Conservation (phyloP, 1,140 invertebrate species). For the Drosophila auraria region DNA sequence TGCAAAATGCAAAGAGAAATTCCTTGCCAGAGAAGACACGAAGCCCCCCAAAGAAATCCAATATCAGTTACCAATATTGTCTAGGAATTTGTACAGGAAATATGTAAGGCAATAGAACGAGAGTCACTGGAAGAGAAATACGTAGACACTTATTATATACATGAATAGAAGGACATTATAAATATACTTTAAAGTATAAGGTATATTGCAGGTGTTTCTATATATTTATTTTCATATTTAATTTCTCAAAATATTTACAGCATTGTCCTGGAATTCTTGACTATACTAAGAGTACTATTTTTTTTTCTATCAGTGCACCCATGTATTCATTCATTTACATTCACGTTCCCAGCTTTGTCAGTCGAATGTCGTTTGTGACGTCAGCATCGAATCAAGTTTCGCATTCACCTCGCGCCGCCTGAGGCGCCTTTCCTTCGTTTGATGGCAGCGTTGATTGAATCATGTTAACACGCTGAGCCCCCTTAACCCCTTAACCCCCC, state of each 20-base stretch:
- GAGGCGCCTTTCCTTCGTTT: constrained; percentile 28
- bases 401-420: constrained; percentile 30
- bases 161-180: no score
- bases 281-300: no score
- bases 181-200: no score
- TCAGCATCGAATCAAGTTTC: constrained; percentile 45
- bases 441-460: constrained; percentile 43
- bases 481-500: background rate
- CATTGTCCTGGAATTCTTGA: no score
- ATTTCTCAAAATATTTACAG: no score
- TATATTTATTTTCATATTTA: no score
- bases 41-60: background rate
- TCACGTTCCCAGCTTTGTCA: constrained; percentile 27
- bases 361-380: constrained; percentile 75
- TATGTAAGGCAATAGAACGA: no score
- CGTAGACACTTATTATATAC: no score
- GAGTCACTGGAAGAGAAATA: no score
- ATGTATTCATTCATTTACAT: constrained; percentile 32
- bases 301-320: background rate
- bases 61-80: background rate
- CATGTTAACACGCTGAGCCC: constrained; percentile 33
- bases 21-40: background rate
- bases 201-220: no score
- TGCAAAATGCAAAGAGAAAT: background rate
- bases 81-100: background rate